Percentiles rank a stretch among this genome's conserved stretches.
phyloP scores from a whole-genome alignment of 2,888 invertebrate genomes.

The Physocephala rufipes region DNA sequence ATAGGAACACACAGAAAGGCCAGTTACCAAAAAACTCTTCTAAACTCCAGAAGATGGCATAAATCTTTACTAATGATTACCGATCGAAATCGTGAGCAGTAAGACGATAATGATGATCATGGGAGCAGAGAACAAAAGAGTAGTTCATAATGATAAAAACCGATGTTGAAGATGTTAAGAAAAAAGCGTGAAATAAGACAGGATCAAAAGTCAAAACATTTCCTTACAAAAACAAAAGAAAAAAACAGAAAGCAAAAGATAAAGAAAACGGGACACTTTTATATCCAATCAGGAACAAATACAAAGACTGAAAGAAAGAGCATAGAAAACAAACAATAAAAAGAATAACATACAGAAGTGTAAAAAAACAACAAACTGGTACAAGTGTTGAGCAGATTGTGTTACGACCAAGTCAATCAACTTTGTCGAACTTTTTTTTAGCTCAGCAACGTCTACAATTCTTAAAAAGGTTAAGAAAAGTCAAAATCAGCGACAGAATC shows the following conservation, averaged over 20 bases:
- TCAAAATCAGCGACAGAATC: too few species aligned
- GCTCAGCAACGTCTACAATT: too few species aligned
- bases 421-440: too few species aligned
- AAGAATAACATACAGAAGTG: background rate
- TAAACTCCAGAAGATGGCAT: background rate
- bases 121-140: background rate
- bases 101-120: background rate
- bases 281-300: background rate
- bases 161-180: background rate
- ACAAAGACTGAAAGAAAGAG: background rate
- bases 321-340: background rate
- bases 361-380: too few species aligned
- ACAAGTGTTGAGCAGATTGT: too few species aligned
- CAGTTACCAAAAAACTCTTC: background rate
- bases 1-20: background rate
- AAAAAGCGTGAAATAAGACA: constrained; percentile 14
- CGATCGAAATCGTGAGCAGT: constrained; percentile 4
- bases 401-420: too few species aligned
- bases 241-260: background rate
- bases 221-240: background rate
- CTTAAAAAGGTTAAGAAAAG: too few species aligned
- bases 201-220: constrained; percentile 30
- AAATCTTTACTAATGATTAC: constrained; percentile 9
- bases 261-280: background rate
- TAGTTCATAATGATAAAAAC: background rate